phyloP scores from a whole-genome alignment of 2,113 vertebrate genomes.

The Gymnobelideus leadbeateri region DNA sequence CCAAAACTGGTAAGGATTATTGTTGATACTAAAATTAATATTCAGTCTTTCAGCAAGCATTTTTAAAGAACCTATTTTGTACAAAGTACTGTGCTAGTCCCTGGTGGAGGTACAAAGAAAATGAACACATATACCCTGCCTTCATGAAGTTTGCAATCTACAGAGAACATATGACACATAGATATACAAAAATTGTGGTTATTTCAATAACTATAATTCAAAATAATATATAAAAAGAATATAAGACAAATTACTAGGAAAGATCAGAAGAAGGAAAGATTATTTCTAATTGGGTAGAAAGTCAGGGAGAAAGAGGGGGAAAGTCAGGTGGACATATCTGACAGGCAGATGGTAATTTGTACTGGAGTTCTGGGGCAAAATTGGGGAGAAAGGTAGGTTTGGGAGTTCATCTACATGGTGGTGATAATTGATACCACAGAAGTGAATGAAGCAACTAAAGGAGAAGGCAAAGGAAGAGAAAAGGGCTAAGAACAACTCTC shows the following conservation, averaged over 20 bases:
- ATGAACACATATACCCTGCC: background rate
- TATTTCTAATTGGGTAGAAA: background rate
- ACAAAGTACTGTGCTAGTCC: background rate
- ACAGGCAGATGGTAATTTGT: background rate
- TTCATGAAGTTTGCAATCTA: slow-evolving; percentile 31
- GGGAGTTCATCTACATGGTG: background rate
- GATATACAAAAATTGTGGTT: background rate
- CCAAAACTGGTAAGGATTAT: slow-evolving; percentile 8
- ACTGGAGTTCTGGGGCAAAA: background rate
- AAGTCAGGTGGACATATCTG: background rate
- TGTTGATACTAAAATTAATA: background rate
- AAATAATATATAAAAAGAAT: background rate
- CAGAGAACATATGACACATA: background rate
- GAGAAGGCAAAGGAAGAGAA: background rate
- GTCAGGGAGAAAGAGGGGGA: background rate
- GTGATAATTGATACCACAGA: background rate
- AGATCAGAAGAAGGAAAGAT: background rate
- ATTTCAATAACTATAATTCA: background rate
- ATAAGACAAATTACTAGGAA: background rate
- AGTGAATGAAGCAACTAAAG: background rate
- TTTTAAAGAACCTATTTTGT: background rate
- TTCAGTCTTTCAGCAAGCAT: background rate
- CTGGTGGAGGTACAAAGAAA: slow-evolving; percentile 9
- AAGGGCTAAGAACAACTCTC: background rate
- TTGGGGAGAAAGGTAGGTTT: background rate